Percentiles rank a stretch among this genome's conserved stretches.
These are phyloP conservation scores for Cepaea nemoralis DNA, from an alignment of 1,140 invertebrate genomes.

Conservation along the genomic window DNA sequence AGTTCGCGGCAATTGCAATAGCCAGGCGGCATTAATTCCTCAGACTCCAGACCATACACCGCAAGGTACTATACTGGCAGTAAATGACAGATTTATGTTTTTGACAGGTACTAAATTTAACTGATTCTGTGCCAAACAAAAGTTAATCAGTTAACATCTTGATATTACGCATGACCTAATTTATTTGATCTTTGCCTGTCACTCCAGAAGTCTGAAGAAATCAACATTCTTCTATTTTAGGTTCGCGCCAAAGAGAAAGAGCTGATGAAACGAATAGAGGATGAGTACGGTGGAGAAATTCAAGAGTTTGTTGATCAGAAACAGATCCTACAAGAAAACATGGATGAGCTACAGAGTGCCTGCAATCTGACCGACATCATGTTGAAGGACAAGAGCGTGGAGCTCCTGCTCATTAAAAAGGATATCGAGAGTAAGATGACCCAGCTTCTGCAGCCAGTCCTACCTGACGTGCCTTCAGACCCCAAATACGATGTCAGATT, in stretches of 20 bases:
- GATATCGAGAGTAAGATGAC: conserved; percentile 68
- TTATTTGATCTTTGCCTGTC: too few relatives aligned
- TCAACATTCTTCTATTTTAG: too few relatives aligned
- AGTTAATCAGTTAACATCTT: too few relatives aligned
- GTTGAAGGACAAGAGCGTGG: conserved; percentile 67
- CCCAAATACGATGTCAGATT: conserved; percentile 54
- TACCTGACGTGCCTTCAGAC: conserved; percentile 53
- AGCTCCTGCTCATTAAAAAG: conserved; percentile 70
- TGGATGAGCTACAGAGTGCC: conserved; percentile 67
- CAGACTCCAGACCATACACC: too few relatives aligned
- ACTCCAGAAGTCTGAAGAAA: too few relatives aligned
- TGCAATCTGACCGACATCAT: conserved; percentile 70
- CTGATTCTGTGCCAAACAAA: too few relatives aligned
- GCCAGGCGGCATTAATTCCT: too few relatives aligned
- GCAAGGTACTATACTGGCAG: too few relatives aligned
- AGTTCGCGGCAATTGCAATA: too few relatives aligned
- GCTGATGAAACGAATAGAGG: conserved; percentile 63
- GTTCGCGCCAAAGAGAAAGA: conserved; percentile 65
- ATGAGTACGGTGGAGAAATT: conserved; percentile 63
- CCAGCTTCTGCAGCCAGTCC: conserved; percentile 52
- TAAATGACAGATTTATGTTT: too few relatives aligned
- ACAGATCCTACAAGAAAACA: conserved; percentile 64
- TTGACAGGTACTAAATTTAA: too few relatives aligned
- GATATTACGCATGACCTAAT: too few relatives aligned
- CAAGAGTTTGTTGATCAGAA: conserved; percentile 64